These are phyloP conservation scores for Tetramorium parvispinum DNA, from an alignment of 1,140 invertebrate genomes.

Conservation along the genomic window DNA sequence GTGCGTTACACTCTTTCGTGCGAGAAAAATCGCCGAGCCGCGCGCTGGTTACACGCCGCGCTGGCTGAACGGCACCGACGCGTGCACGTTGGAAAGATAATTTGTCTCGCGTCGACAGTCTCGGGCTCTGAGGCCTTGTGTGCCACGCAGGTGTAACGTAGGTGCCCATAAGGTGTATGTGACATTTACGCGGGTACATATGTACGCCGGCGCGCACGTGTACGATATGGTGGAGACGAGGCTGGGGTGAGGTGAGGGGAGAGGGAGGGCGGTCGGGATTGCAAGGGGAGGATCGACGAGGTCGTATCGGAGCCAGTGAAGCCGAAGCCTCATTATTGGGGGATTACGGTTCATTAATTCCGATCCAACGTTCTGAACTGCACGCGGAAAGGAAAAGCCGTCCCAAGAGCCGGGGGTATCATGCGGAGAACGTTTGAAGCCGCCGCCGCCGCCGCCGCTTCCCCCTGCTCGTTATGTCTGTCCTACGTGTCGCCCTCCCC, in stretches of 20 bases:
- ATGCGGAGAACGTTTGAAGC: slow-evolving; percentile 70
- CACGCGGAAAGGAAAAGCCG: slow-evolving; percentile 78
- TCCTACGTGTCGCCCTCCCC: slow-evolving; percentile 61
- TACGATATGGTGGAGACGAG: slow-evolving; percentile 26
- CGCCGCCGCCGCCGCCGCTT: slow-evolving; percentile 9
- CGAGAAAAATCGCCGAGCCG: slow-evolving; percentile 46
- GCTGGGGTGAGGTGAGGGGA: not conserved
- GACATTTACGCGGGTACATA: slow-evolving; percentile 69
- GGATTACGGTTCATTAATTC: slow-evolving; percentile 87
- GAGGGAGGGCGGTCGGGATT: slow-evolving; percentile 18
- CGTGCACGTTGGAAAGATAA: slow-evolving; percentile 68
- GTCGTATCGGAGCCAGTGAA: slow-evolving; percentile 78
- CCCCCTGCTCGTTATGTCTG: slow-evolving; percentile 72
- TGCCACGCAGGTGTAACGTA: slow-evolving; percentile 53
- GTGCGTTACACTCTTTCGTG: not conserved
- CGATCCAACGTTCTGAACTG: slow-evolving; percentile 77
- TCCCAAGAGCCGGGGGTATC: slow-evolving; percentile 69
- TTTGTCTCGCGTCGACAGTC: slow-evolving; percentile 71
- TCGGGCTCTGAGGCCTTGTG: slow-evolving; percentile 52
- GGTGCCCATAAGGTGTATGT: slow-evolving; percentile 55
- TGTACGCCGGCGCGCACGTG: slow-evolving; percentile 55
- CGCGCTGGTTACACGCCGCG: slow-evolving; percentile 19
- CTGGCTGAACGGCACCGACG: slow-evolving; percentile 65
- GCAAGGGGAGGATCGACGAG: slow-evolving; percentile 65
- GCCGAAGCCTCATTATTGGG: slow-evolving; percentile 84